These are phyloP conservation scores for Ladona fulva DNA, from an alignment of 1,140 invertebrate species.

Conservation along the genomic window DNA sequence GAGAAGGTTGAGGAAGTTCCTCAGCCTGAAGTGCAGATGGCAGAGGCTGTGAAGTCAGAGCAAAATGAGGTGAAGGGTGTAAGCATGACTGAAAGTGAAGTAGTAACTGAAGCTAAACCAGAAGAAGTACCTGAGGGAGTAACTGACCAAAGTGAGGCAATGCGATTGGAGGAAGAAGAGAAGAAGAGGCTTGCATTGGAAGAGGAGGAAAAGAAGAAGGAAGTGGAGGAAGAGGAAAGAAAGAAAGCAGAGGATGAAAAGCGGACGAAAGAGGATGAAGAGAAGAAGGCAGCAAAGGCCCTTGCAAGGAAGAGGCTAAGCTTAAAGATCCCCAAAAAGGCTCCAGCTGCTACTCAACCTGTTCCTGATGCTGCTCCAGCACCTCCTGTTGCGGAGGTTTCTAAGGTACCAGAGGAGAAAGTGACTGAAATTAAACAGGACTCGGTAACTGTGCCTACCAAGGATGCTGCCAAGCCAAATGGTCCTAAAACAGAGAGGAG, in stretches of 20 bases:
- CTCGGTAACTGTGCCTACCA: background rate
- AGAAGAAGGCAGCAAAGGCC: background rate
- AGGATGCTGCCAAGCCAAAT: slow-evolving; percentile 10
- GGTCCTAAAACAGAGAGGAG: slow-evolving; percentile 38
- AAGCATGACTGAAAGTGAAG: background rate
- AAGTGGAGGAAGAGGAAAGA: slow-evolving; percentile 11
- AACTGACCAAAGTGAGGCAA: slow-evolving; percentile 32
- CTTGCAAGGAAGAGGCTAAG: background rate
- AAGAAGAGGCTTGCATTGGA: background rate
- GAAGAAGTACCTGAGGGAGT: background rate
- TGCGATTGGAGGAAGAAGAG: slow-evolving; percentile 27
- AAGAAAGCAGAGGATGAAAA: slow-evolving; percentile 11
- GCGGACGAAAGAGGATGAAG: background rate
- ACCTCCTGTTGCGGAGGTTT: background rate
- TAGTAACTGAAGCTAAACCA: background rate
- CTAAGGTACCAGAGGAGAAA: background rate
- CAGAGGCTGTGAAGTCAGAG: background rate
- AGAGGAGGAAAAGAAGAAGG: background rate
- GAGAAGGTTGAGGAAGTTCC: background rate
- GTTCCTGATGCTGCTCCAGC: background rate
- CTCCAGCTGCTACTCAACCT: background rate
- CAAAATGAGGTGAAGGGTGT: background rate
- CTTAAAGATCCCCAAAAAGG: background rate
- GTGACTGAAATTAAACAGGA: background rate
- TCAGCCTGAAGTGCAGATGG: background rate